These are phyloP conservation scores for Orthonyx spaldingii DNA, from an alignment of 2,113 vertebrate species.

Conservation along the genomic window DNA sequence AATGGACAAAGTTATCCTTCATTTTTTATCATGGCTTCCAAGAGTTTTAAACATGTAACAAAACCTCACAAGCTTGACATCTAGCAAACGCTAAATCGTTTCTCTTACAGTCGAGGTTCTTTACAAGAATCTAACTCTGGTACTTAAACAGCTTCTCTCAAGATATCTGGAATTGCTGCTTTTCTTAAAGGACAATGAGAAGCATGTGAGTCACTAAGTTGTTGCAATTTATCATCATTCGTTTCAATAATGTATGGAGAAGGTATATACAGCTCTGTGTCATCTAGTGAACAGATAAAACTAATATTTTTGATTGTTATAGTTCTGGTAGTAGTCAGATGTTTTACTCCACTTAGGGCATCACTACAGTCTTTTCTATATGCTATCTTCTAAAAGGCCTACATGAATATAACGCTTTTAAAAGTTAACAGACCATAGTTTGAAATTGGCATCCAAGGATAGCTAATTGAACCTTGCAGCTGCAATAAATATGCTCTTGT, in stretches of 20 bases:
- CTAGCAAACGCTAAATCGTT: background rate
- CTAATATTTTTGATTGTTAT: background rate
- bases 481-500: background rate
- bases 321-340: background rate
- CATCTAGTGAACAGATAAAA: background rate
- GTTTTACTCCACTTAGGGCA: background rate
- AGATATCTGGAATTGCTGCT: background rate
- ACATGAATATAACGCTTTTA: background rate
- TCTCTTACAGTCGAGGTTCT: accelerated
- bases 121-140: background rate
- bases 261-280: background rate
- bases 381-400: background rate
- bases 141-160: background rate
- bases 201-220: background rate
- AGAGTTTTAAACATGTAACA: background rate
- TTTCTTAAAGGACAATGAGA: background rate
- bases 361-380: background rate
- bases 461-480: background rate
- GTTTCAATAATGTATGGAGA: background rate
- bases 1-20: background rate
- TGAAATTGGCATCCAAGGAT: background rate
- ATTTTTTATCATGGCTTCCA: background rate
- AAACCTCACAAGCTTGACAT: background rate
- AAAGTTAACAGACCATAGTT: background rate
- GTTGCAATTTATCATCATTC: background rate